A percentile compares a stretch with the other conserved stretches of the same genome.
These are phyloP conservation scores for Zaprionus lachaisei DNA, from an alignment of 1,140 invertebrate genomes.

Conservation along the genomic window DNA sequence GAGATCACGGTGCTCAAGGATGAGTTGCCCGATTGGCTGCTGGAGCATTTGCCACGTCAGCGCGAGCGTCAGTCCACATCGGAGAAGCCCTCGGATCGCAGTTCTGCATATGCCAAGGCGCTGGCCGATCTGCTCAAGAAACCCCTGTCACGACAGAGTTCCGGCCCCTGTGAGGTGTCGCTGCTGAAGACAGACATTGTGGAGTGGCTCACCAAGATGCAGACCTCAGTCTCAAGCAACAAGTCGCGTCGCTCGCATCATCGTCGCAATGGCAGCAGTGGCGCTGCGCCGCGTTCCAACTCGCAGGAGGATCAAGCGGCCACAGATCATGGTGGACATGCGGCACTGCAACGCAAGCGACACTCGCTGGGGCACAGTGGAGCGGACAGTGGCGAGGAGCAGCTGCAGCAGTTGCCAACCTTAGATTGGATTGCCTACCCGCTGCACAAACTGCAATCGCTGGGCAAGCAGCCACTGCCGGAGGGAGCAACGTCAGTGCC, in stretches of 20 bases:
- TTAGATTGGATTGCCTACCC: conserved; percentile 83
- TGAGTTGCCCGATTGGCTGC: conserved; percentile 80
- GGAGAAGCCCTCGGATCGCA: conserved; percentile 44
- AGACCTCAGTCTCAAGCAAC: conserved; percentile 48
- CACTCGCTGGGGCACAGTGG: conserved; percentile 80
- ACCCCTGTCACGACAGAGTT: conserved; percentile 78
- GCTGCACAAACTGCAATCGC: conserved; percentile 72
- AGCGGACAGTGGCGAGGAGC: conserved; percentile 64
- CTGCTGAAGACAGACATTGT: conserved; percentile 82
- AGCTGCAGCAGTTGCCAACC: conserved; percentile 46
- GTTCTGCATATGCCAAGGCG: conserved; percentile 76
- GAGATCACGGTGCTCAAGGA: conserved; percentile 82
- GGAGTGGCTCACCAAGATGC: conserved; percentile 83
- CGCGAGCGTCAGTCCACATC: conserved; percentile 56
- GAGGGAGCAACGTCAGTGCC: conserved; percentile 1
- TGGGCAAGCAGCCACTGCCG: conserved; percentile 63
- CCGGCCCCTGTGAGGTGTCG: conserved; percentile 79
- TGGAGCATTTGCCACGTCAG: conserved; percentile 78
- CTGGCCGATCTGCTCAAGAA: conserved; percentile 80
- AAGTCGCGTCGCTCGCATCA: conserved; percentile 67
- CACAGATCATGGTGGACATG: conserved; percentile 32
- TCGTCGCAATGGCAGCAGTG: conserved; percentile 80
- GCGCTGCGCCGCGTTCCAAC: conserved; percentile 77
- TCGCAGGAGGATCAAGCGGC: conserved; percentile 74
- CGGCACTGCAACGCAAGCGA: conserved; percentile 68